Conservation (phyloP, 2,113 vertebrate species). For the Glaucomys volans region DNA sequence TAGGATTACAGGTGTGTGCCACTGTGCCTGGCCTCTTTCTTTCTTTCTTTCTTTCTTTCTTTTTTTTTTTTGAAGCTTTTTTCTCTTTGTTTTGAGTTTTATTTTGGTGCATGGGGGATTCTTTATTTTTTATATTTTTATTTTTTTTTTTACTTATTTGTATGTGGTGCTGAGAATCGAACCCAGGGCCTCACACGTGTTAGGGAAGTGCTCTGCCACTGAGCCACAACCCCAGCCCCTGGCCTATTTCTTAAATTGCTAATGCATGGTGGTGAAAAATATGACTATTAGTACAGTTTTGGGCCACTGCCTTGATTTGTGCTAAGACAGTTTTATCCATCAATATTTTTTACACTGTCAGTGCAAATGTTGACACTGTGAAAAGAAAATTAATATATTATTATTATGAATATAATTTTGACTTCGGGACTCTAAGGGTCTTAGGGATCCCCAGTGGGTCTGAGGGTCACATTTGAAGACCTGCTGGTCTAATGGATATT, state of each 20-base stretch:
- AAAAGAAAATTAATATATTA: neutral
- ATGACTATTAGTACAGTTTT: neutral
- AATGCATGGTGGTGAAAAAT: neutral
- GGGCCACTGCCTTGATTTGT: neutral
- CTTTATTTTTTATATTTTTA: too few species aligned
- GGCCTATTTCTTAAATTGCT: neutral
- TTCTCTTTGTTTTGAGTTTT: too few species aligned
- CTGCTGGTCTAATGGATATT: neutral
- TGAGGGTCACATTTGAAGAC: neutral
- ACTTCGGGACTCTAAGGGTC: neutral
- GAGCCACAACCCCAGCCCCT: too few species aligned
- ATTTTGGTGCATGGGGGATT: too few species aligned
- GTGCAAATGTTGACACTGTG: neutral
- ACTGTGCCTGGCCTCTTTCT: neutral
- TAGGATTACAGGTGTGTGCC: too few species aligned
- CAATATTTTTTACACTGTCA: neutral
- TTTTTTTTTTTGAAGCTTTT: too few species aligned
- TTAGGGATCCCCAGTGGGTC: neutral
- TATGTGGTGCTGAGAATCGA: too few species aligned
- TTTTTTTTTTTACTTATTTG: too few species aligned
- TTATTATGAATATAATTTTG: slow-evolving; percentile 57
- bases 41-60: too few species aligned
- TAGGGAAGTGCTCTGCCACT: too few species aligned
- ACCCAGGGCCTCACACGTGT: too few species aligned
- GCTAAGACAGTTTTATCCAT: neutral